Conservation (phyloP, 35 echinoderm and acorn worm species). For the Lytechinus variegatus region DNA sequence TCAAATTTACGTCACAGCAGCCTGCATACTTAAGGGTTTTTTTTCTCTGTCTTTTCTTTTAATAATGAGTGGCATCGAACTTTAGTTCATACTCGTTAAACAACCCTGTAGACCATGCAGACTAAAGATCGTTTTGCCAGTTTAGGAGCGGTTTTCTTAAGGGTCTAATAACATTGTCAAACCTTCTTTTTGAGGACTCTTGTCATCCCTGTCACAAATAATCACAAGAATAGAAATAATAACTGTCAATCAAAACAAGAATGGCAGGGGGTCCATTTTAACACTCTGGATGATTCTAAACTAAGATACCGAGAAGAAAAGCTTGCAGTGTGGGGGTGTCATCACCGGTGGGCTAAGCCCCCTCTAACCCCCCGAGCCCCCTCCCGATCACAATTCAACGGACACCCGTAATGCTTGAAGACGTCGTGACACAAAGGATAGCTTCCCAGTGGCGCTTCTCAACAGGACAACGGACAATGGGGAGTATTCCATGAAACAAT, state of each 20-base stretch:
- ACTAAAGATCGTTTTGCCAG: neutral
- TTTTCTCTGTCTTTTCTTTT: neutral
- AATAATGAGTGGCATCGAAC: neutral
- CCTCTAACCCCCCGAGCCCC: neutral
- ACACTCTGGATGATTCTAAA: neutral
- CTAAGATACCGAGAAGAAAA: neutral
- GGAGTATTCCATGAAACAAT: too few species aligned
- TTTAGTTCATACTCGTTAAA: neutral
- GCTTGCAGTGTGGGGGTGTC: neutral
- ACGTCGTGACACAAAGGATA: neutral
- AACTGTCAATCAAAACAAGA: neutral
- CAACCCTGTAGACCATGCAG: neutral
- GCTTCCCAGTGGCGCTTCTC: neutral
- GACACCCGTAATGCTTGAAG: neutral
- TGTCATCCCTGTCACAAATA: neutral
- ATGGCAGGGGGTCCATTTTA: neutral
- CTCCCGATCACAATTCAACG: neutral
- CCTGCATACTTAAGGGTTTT: too few species aligned
- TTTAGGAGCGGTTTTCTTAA: neutral
- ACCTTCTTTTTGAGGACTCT: neutral
- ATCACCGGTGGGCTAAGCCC: neutral
- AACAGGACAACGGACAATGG: neutral
- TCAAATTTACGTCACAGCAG: too few species aligned
- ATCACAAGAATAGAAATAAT: neutral
- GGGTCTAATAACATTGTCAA: neutral